These are phyloP conservation scores for Chromoteleia sp. DNA, from an alignment of 2,888 invertebrate genomes.

Conservation along the genomic window DNA sequence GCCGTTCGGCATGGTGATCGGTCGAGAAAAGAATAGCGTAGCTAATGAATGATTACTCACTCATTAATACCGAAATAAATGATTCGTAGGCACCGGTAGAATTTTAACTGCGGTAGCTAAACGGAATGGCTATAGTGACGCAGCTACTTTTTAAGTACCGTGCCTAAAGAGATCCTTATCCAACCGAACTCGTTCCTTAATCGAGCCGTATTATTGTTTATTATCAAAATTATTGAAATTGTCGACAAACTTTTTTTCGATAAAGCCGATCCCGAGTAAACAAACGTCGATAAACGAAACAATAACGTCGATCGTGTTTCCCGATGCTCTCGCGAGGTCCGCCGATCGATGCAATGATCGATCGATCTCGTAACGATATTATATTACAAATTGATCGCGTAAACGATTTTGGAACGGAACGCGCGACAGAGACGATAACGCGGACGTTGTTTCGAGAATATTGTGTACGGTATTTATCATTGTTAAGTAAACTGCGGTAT, in stretches of 20 bases:
- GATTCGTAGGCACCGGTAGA: conserved; percentile 57
- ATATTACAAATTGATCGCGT: too few species aligned
- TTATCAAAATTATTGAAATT: neutral
- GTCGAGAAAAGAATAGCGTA: conserved; percentile 61
- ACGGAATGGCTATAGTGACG: conserved; percentile 61
- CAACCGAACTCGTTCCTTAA: conserved; percentile 41
- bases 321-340: too few species aligned
- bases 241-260: neutral
- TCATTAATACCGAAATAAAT: conserved; percentile 66
- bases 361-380: too few species aligned
- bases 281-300: neutral
- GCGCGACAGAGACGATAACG: too few species aligned
- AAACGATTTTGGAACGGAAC: too few species aligned
- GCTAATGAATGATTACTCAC: conserved; percentile 68
- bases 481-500: neutral
- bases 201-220: conserved; percentile 16
- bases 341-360: too few species aligned
- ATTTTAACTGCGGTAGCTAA: conserved; percentile 63
- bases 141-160: conserved; percentile 62
- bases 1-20: conserved; percentile 60
- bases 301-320: too few species aligned
- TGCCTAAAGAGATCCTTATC: conserved; percentile 60
- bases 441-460: too few species aligned
- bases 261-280: too few species aligned
- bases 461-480: too few species aligned